Conservation (phyloP, 2,888 invertebrate genomes). For the Ophion ventricosus region DNA sequence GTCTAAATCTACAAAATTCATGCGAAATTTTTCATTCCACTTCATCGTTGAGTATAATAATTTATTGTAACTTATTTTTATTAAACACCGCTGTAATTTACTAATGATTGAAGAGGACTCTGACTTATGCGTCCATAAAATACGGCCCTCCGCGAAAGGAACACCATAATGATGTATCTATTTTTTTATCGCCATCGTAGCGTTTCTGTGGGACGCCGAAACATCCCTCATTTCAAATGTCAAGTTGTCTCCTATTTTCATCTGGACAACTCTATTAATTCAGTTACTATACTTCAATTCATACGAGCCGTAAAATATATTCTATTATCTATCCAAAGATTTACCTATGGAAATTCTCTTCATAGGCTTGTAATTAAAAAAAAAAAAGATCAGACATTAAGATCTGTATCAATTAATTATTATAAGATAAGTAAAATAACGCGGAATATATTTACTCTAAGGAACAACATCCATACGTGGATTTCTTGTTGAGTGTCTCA, state of each 20-base stretch:
- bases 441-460: constrained; percentile 23
- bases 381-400: constrained; percentile 10
- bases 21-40: too few relatives aligned
- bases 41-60: too few relatives aligned
- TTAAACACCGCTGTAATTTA: too few relatives aligned
- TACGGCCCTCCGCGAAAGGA: too few relatives aligned
- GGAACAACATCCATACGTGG: constrained; percentile 1
- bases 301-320: neutral
- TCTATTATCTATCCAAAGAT: neutral
- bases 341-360: neutral
- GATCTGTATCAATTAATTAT: constrained; percentile 26
- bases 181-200: too few relatives aligned
- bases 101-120: too few relatives aligned
- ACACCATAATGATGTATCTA: too few relatives aligned
- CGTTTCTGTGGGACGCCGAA: too few relatives aligned
- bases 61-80: too few relatives aligned
- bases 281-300: neutral
- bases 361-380: constrained; percentile 1
- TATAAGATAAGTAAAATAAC: constrained; percentile 9
- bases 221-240: neutral
- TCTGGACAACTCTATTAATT: neutral
- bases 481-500: constrained; percentile 17
- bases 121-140: too few relatives aligned
- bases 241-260: neutral
- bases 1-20: too few relatives aligned